Evolutionary conservation across 2,888 invertebrate species (phyloP), one percentile per base, ranked within the genome.

Genomic region (Yponomeuta plumbellus): DNA sequence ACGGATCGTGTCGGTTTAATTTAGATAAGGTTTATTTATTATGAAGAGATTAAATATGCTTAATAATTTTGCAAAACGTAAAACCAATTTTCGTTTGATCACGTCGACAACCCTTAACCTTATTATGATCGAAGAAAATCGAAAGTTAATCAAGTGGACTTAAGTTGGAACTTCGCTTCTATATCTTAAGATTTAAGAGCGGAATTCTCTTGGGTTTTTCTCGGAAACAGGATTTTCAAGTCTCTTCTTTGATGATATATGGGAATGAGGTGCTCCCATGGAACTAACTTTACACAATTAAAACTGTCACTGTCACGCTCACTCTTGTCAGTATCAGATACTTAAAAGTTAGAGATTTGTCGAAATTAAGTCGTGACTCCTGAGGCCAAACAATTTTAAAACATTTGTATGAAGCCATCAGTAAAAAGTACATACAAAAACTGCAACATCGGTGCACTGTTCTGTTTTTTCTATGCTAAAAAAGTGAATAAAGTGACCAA

Each of bases 41-140:
- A n/a, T n/a, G n/a, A 44, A 44, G 44, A 44, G 13, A 44, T 44
- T 13, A 52, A 8, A 17, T 13, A 52, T 3, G 44, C 44, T 17
- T 17, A 52, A 5, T 4, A 13, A 13, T 17, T 52, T 3, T 13
- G 3, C 44, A 52, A 17, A 52, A 52, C 1, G 44, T 0, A 17
- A 5, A 13, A 17, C 22, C 22, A 22, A 2, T 11, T 20, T 22
- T 59, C 11, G 11, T 22, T 21, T 20, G 5, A 59, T 59, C 59
- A 59, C 59, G 59, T 59, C 23, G 2, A 21, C 21, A 21, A 59
- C 59, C 59, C 59, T 22, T 21, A 59, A 22, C 59, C 59, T 58
- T 59, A 59, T 58, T 59, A 59, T 11, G 11, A 22, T 59, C 13
- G 23, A 59, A 59, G 22, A 13, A 59, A 59, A 21, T 59, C 59